Conservation (phyloP, 1,140 invertebrate species). For the Brachionus asplanchnoidis region DNA sequence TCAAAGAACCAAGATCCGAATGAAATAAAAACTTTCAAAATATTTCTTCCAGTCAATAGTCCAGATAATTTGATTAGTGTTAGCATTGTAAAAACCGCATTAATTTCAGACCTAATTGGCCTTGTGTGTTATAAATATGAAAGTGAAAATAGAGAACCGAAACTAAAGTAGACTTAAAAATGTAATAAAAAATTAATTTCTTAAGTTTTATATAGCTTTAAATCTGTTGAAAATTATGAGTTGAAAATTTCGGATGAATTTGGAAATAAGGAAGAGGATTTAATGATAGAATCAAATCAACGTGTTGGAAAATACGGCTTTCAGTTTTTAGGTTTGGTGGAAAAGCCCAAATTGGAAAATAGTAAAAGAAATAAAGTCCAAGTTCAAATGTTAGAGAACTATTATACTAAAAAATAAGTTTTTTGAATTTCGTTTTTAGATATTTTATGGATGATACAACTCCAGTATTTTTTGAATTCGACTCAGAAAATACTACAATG, state of each 20-base stretch:
- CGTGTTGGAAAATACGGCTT: background rate
- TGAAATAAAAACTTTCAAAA: background rate
- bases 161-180: background rate
- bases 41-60: background rate
- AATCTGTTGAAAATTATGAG: background rate
- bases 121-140: slow-evolving; percentile 11
- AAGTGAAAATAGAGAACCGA: background rate
- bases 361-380: background rate
- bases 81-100: background rate
- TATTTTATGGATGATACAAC: background rate
- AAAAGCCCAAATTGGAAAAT: background rate
- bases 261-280: slow-evolving; percentile 15
- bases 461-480: background rate
- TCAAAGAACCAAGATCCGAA: background rate
- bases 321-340: background rate
- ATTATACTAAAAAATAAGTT: background rate
- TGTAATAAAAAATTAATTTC: background rate
- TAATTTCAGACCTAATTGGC: slow-evolving; percentile 2
- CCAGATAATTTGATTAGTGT: background rate
- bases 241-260: slow-evolving; percentile 27
- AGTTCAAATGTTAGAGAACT: background rate
- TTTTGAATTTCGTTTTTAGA: background rate
- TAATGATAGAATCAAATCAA: slow-evolving; percentile 19
- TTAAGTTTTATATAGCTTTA: background rate
- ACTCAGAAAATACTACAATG: background rate